Evolutionary conservation across 1,140 invertebrate genomes (phyloP).

Genomic region (Drosophila pruinosa): DNA sequence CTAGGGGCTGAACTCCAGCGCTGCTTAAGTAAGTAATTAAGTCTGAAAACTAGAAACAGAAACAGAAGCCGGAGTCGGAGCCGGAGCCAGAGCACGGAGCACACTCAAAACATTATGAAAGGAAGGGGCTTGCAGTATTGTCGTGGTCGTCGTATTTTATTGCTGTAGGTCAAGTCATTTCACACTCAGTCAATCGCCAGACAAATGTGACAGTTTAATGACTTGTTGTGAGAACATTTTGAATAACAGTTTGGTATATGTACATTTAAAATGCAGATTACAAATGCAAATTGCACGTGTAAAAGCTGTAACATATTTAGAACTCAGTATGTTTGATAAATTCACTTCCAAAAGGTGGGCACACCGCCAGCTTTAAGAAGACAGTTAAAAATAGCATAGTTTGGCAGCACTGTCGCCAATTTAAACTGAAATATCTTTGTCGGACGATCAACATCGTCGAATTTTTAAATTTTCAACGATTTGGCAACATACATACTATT

Average conservation of each 20-base stretch:
- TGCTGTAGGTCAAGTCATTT: constrained; percentile 72
- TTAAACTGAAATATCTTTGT: background rate
- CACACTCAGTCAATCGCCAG: constrained; percentile 43
- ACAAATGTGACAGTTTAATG: constrained; percentile 27
- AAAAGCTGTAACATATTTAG: background rate
- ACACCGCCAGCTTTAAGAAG: too few relatives aligned
- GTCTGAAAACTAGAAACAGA: constrained; percentile 16
- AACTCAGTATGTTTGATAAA: too few relatives aligned
- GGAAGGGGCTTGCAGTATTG: background rate
- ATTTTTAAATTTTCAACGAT: background rate
- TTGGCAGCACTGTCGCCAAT: background rate
- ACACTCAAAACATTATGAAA: background rate
- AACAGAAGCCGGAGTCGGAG: too few relatives aligned
- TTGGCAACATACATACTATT: too few relatives aligned
- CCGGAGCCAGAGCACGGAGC: too few relatives aligned
- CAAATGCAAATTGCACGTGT: background rate
- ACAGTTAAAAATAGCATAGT: background rate
- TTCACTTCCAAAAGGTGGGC: background rate
- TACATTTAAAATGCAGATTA: background rate
- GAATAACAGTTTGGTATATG: background rate
- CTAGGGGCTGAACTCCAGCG: constrained; percentile 28
- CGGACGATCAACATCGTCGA: background rate
- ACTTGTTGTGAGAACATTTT: constrained; percentile 15
- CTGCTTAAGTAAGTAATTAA: constrained; percentile 44
- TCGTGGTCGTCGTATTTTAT: background rate